Evolutionary conservation across 2,888 invertebrate genomes (phyloP).

Genomic region (Drosophila macrospina): DNA sequence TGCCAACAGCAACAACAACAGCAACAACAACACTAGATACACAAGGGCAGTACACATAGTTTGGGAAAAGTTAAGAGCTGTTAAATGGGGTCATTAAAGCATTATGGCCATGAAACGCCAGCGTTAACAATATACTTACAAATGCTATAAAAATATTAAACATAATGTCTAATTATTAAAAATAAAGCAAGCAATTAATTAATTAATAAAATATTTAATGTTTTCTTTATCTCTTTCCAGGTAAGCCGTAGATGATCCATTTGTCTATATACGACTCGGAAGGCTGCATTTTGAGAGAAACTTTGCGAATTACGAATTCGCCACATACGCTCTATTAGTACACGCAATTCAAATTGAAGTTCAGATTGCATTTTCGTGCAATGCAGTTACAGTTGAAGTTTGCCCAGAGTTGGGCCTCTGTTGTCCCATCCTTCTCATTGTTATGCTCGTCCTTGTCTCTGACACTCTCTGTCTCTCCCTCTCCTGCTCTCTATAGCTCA

Average conservation of each 20-base stretch:
- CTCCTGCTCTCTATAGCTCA: conserved; percentile 18
- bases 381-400: conserved; percentile 40
- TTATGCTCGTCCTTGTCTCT: neutral
- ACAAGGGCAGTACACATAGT: conserved; percentile 43
- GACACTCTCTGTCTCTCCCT: neutral
- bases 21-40: conserved; percentile 39
- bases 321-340: conserved; percentile 49
- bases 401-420: conserved; percentile 5
- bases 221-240: conserved; percentile 36
- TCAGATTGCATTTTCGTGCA: conserved; percentile 41
- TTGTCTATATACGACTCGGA: conserved; percentile 6
- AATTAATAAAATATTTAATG: too few species aligned
- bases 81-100: neutral
- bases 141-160: neutral
- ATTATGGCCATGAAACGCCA: conserved; percentile 10
- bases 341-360: conserved; percentile 25
- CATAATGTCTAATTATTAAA: conserved; percentile 1
- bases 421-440: neutral
- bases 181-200: too few species aligned
- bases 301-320: conserved; percentile 63
- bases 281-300: conserved; percentile 7
- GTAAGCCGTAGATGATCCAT: conserved; percentile 20
- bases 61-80: conserved; percentile 33
- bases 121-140: neutral
- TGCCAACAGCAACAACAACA: conserved; percentile 37